phyloP scores from a whole-genome alignment of 2,113 vertebrate genomes.

The Scatophagus argus region DNA sequence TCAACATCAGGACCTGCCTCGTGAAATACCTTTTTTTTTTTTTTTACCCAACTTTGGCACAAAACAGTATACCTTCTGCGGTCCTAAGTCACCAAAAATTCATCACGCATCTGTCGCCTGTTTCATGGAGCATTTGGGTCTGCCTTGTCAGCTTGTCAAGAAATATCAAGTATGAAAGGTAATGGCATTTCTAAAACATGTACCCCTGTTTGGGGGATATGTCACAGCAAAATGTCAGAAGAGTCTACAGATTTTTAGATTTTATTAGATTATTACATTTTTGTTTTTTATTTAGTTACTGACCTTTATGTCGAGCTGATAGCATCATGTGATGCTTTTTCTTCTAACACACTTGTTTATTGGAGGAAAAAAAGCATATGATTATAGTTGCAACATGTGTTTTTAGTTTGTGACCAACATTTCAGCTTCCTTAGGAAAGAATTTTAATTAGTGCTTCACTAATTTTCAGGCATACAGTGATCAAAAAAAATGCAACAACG shows the following conservation, averaged over 20 bases:
- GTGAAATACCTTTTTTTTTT: conserved; percentile 13
- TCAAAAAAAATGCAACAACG: neutral
- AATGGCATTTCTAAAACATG: conserved; percentile 33
- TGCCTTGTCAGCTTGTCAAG: conserved; percentile 35
- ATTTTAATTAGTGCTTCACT: neutral
- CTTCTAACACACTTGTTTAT: neutral
- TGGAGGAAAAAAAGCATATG: neutral
- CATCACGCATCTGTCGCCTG: neutral
- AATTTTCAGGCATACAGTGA: neutral
- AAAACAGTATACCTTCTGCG: conserved; percentile 4
- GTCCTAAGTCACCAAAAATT: neutral
- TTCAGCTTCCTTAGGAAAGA: neutral
- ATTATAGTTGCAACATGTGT: neutral
- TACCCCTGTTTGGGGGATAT: neutral
- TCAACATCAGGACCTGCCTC: conserved; percentile 20
- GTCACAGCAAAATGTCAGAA: conserved; percentile 54
- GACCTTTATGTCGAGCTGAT: conserved; percentile 32
- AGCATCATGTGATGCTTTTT: neutral
- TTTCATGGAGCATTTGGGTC: conserved; percentile 21
- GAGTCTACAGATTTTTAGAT: conserved; percentile 20
- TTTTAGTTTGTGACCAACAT: neutral
- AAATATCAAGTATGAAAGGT: conserved; percentile 18
- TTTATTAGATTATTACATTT: conserved; percentile 13
- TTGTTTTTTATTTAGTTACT: conserved; percentile 22
- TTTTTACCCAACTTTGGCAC: neutral